Evolutionary conservation across 2,797 vertebrate genomes (phyloP), one percentile per base, ranked within the genome.

Genomic region (Hylomyscus alleni): DNA sequence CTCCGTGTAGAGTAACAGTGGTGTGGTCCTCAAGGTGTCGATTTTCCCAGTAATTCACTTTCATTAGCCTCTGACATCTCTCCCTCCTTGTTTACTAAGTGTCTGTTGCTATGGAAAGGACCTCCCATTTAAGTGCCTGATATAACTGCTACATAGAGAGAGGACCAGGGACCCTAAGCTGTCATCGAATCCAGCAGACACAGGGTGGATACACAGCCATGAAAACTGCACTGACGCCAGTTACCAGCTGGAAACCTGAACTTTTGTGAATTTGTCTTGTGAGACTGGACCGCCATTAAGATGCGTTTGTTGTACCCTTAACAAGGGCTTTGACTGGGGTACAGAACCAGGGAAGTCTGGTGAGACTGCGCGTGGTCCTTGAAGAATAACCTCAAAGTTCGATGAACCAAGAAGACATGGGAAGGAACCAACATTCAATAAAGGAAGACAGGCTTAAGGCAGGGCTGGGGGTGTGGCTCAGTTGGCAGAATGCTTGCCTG

Each of bases 31-130:
- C 72, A 86, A 56, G 44, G 81, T 11, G 52, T 50, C 4, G 24
- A 37, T 72, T 92, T 90, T 69, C 50, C 24, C 65, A 93, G 34
- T 50, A 56, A 94, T 62, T 88, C 6, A 34, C 34, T 69, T 89
- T 20, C 69, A 50, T 20, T 22, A 37, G 47, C 20, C n/a, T 47
- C 77, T 13, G 91, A 0, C 69, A 37, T 76, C 47, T 77, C 20
- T 77, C 20, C 56, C 69, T 81, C 17, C 54, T 83, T 69, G 7
- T 52, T 20, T 8, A 85, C 26, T 15, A 83, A 12, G 24, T 47
- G 76, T 77, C 91, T 29, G 91, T 12, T 67, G 60, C 22, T 62
- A 22, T 10, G 26, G n/a, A 56, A 86, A 82, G 58, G 31, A 60
- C 1, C 44, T 78, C 44, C 44, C 12, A 47, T 26, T 52, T 77